Conservation (phyloP, 2,888 invertebrate genomes). For the Pachymerium ferrugineum region DNA sequence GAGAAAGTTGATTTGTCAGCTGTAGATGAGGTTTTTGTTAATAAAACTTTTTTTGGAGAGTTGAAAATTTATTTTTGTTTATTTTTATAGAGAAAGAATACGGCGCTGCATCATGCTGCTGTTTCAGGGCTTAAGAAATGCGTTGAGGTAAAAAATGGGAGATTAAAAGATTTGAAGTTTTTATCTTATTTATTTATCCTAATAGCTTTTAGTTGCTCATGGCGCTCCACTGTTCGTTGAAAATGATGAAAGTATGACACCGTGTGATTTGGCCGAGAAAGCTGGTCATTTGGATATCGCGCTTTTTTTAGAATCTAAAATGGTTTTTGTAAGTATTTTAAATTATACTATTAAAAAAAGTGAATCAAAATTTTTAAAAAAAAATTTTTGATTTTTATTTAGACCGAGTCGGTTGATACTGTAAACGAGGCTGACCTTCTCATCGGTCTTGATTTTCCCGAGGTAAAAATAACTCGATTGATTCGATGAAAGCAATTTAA, state of each 20-base stretch:
- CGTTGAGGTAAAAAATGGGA: conserved; percentile 51
- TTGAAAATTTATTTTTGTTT: conserved; percentile 7
- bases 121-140: conserved; percentile 58
- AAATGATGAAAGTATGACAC: conserved; percentile 59
- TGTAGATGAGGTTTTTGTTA: conserved; percentile 55
- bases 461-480: conserved; percentile 21
- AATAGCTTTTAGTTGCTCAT: conserved; percentile 54
- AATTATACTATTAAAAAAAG: not conserved
- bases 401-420: conserved; percentile 49
- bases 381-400: not conserved
- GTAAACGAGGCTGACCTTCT: conserved; percentile 52
- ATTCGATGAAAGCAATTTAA: not conserved
- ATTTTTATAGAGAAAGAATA: conserved; percentile 56
- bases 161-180: not conserved
- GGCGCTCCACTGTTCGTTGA: conserved; percentile 59
- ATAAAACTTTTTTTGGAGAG: not conserved
- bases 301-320: conserved; percentile 59
- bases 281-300: conserved; percentile 58
- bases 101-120: conserved; percentile 62
- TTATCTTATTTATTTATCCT: not conserved
- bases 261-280: conserved; percentile 61
- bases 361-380: not conserved
- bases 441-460: conserved; percentile 33
- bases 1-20: conserved; percentile 58
- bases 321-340: conserved; percentile 58